Percentiles rank a stretch among this genome's conserved stretches.
Conservation (phyloP, 2,888 invertebrate species). For the Macaria notata region DNA sequence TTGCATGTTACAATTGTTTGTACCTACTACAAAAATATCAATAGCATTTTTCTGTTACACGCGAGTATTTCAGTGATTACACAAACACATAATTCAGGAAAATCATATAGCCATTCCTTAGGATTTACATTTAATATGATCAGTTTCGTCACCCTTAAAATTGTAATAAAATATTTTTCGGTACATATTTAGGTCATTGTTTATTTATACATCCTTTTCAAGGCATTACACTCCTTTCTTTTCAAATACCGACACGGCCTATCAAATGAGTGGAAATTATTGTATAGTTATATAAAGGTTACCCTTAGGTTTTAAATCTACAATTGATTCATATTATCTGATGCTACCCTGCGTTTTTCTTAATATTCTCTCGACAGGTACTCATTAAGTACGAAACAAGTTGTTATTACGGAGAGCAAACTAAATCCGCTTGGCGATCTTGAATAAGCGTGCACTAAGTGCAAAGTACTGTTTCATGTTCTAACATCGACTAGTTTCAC, state of each 20-base stretch:
- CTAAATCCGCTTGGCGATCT: background rate
- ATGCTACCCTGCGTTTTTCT: slow-evolving; percentile 64
- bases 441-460: background rate
- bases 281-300: slow-evolving; percentile 12
- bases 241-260: background rate
- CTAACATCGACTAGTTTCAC: background rate
- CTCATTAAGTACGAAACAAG: slow-evolving; percentile 21
- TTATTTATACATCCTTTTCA: slow-evolving; percentile 1
- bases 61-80: background rate
- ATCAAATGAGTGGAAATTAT: slow-evolving; percentile 13
- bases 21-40: no score
- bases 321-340: slow-evolving; percentile 55
- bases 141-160: no score
- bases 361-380: slow-evolving; percentile 48
- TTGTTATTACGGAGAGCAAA: background rate
- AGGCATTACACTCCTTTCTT: background rate
- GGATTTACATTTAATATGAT: no score
- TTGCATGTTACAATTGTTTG: background rate
- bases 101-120: no score
- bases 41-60: no score
- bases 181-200: background rate
- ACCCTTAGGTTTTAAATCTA: slow-evolving; percentile 30
- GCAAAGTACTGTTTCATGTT: background rate
- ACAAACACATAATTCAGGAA: no score
- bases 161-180: no score